A percentile compares a stretch with the other conserved stretches of the same genome.
phyloP scores from a whole-genome alignment of 2,888 invertebrate genomes.

The Noctua comes region DNA sequence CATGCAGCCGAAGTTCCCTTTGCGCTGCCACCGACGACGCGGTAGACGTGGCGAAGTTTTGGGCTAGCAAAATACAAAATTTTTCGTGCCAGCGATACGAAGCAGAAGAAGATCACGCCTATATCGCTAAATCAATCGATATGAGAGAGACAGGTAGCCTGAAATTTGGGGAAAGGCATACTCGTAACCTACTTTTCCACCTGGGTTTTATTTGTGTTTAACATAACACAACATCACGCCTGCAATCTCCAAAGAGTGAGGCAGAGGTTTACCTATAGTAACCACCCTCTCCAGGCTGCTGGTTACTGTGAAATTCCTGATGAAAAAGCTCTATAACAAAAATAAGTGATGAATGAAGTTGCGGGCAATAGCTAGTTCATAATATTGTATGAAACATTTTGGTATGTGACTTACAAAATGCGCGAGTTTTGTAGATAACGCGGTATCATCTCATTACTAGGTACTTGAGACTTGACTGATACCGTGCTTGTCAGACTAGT shows the following conservation, averaged over 20 bases:
- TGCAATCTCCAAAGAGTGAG: not conserved
- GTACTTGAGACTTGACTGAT: constrained; percentile 62
- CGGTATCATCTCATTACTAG: constrained; percentile 62
- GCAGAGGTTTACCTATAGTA: not conserved
- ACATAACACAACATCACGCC: not conserved
- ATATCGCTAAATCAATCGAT: too few relatives aligned
- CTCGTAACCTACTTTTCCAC: not conserved
- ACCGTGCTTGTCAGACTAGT: constrained; percentile 52
- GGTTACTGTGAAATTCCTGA: not conserved
- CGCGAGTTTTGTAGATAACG: constrained; percentile 57
- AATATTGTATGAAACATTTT: constrained; percentile 11
- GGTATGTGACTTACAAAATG: constrained; percentile 45
- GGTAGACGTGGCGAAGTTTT: too few relatives aligned
- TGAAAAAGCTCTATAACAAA: not conserved
- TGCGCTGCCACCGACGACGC: too few relatives aligned
- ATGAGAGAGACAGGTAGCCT: not conserved
- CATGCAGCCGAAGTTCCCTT: too few relatives aligned
- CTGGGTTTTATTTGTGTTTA: not conserved
- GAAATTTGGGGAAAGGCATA: not conserved
- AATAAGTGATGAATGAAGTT: not conserved
- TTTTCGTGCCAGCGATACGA: too few relatives aligned
- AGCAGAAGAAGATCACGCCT: too few relatives aligned
- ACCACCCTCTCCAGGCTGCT: not conserved
- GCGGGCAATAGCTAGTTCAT: not conserved
- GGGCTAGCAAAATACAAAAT: too few relatives aligned